phyloP scores from a whole-genome alignment of 2,797 vertebrate genomes.

The Melanotaenia boesemani region DNA sequence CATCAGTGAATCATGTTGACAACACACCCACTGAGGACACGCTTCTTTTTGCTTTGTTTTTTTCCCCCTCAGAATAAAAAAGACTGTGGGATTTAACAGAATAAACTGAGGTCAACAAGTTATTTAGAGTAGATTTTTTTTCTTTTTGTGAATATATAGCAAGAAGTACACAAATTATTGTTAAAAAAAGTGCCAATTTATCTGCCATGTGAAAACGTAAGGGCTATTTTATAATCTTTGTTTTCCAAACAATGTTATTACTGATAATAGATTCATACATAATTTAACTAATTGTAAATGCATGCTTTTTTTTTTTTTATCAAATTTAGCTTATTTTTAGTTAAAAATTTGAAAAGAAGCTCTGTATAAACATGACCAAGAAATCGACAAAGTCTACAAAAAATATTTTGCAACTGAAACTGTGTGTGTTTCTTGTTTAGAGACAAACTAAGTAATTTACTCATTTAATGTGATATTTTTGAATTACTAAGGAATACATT shows the following conservation, averaged over 20 bases:
- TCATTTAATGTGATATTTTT: slow-evolving; percentile 23
- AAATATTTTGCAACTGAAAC: not conserved
- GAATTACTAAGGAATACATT: slow-evolving; percentile 29
- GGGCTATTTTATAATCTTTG: slow-evolving; percentile 1
- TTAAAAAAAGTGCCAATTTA: not conserved
- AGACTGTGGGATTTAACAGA: not conserved
- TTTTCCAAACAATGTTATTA: slow-evolving; percentile 7
- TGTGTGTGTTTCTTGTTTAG: slow-evolving; percentile 12
- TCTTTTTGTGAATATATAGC: not conserved
- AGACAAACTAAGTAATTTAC: slow-evolving; percentile 14
- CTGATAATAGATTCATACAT: too few relatives aligned
- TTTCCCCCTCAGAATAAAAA: slow-evolving; percentile 3
- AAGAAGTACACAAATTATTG: not conserved
- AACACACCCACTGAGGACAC: slow-evolving; percentile 72
- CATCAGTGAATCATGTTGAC: slow-evolving; percentile 90
- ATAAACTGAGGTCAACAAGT: not conserved
- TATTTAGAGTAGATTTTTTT: not conserved
- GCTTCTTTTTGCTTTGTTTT: not conserved
- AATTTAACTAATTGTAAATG: slow-evolving; percentile 22
- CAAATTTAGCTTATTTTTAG: not conserved
- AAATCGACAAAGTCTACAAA: slow-evolving; percentile 6
- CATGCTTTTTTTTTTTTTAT: slow-evolving; percentile 14
- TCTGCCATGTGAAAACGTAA: not conserved
- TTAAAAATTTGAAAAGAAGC: slow-evolving; percentile 3
- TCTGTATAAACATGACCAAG: not conserved